Conservation (phyloP, 2,113 vertebrate species). For the Paramisgurnus dabryanus region DNA sequence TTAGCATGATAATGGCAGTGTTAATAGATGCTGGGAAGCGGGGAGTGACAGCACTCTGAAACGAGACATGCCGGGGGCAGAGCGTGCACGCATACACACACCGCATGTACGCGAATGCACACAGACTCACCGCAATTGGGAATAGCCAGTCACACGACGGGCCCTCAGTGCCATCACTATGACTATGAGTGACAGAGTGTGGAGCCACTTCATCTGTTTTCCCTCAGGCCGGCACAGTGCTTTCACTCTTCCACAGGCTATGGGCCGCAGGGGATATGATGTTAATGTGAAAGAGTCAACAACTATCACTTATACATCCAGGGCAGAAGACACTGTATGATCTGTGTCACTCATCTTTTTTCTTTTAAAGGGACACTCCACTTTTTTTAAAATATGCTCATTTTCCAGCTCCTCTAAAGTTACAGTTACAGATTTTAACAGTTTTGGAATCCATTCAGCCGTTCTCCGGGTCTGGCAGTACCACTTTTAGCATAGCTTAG, state of each 20-base stretch:
- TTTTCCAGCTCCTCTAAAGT: too few species aligned
- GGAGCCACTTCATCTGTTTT: conserved; percentile 70
- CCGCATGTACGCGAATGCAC: conserved; percentile 27
- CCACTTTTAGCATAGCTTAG: too few species aligned
- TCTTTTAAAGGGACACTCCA: background rate
- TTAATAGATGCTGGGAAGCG: conserved; percentile 99
- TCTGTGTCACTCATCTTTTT: background rate
- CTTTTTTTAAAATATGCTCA: too few species aligned
- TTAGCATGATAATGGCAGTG: conserved; percentile 99
- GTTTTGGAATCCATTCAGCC: too few species aligned
- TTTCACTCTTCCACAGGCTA: conserved; percentile 72
- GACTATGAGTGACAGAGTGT: conserved; percentile 78
- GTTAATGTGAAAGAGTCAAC: conserved; percentile 74
- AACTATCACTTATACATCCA: conserved; percentile 69
- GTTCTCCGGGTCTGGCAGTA: too few species aligned
- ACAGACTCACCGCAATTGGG: conserved; percentile 65
- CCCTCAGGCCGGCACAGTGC: conserved; percentile 71
- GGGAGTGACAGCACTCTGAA: conserved; percentile 96
- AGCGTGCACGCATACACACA: conserved; percentile 74
- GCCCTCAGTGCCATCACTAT: conserved; percentile 72
- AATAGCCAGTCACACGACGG: conserved; percentile 74
- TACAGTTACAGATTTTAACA: too few species aligned
- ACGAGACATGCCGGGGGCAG: conserved; percentile 95
- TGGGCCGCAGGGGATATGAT: conserved; percentile 69
- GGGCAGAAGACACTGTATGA: conserved; percentile 54